Base-by-base conservation (phyloP, 2,113 vertebrate genomes). In the Dicentrarchus labrax region DNA sequence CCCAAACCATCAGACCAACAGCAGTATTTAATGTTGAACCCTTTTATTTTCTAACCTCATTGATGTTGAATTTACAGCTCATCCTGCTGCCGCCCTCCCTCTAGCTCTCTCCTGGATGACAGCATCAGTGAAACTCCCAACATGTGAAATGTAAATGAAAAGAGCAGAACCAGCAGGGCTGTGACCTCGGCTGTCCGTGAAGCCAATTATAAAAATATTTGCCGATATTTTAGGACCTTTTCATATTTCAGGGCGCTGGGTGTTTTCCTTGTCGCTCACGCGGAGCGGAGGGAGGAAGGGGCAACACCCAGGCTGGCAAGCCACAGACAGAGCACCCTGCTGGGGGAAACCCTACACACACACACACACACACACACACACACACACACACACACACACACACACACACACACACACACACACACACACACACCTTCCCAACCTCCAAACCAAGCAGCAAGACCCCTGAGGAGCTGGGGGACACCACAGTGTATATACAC, bases 191-290 rank as follows among this genome's bases (percentile, higher is more conserved):
- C 82, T 10, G 24, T 36, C 66, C 74, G 53, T 67, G 82, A 56
- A 65, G 64, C 59, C 73, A 60, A 83, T 78, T 78, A 66, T 45
- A 77, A 83, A 84, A 88, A 84, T 78, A 91, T 82, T 76, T 66
- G 64, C n/a, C 67, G 69, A 83, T 86, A 83, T 92, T 90, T 91
- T 66, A 71, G 76, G 78, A 84, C 11, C 72, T 86, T 88, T 81
- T 90, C 62, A 82, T 87, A 78, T 88, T 90, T 91, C 83, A 62
- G 69, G 73, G 47, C 7, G 3, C 62, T 48, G 36, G 3, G 72
- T 92, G 87, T 94, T 94, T 91, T 90, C 57, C 83, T 91, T 91
- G 88, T 85, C 73, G 56, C 79, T 88, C 80, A 88, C 15, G 74
- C 30, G 16, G 73, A 84, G 83, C 61, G 4, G 62, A 78, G 76